A percentile compares a stretch with the other conserved stretches of the same genome.
These are phyloP conservation scores for Heliconius melpomene DNA, from an alignment of 1,140 invertebrate species.

Conservation along the genomic window DNA sequence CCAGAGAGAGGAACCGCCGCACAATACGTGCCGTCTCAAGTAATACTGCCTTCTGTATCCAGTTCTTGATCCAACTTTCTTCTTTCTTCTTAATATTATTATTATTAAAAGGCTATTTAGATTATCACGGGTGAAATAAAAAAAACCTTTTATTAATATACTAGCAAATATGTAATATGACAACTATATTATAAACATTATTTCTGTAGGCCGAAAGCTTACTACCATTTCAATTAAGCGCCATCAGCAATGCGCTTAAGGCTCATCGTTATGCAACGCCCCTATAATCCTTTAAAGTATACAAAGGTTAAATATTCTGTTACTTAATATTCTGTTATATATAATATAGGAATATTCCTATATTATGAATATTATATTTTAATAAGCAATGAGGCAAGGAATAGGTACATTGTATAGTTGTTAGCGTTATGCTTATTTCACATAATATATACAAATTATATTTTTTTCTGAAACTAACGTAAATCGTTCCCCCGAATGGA, in stretches of 20 bases:
- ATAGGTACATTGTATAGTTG: no score
- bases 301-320: background rate
- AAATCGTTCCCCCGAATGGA: no score
- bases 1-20: no score
- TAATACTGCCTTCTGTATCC: no score
- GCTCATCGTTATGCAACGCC: background rate
- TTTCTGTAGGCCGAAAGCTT: background rate
- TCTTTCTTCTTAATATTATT: no score
- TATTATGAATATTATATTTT: background rate
- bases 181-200: background rate
- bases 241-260: background rate
- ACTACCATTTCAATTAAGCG: conserved; percentile 6
- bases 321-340: background rate
- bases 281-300: background rate
- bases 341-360: background rate
- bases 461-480: no score
- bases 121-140: no score
- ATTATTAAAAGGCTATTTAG: no score
- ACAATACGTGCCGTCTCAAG: no score
- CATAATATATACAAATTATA: no score
- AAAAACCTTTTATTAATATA: background rate
- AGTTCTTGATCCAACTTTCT: no score
- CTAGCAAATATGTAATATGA: background rate
- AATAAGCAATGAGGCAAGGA: background rate
- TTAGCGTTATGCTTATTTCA: no score